A percentile compares a stretch with the other conserved stretches of the same genome.
Evolutionary conservation across 2,113 vertebrate genomes (phyloP).

Genomic region (Odobenus rosmarus): DNA sequence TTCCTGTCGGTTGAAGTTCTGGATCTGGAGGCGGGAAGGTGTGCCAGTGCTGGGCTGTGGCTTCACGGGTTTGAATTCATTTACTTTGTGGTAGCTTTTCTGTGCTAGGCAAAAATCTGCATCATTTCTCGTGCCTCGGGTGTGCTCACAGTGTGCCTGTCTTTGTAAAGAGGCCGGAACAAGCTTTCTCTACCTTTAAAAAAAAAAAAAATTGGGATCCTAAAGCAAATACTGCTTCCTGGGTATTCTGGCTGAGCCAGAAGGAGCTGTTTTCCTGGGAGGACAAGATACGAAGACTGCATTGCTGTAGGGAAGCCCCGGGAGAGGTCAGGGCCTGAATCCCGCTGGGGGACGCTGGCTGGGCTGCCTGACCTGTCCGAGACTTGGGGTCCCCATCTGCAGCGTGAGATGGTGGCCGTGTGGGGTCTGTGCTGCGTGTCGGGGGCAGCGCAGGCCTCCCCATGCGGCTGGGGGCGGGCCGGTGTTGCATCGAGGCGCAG

Average conservation of each 20-base stretch:
- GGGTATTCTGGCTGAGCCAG: neutral
- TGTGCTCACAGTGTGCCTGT: rapidly evolving
- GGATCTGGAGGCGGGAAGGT: neutral
- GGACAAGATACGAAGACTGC: rapidly evolving
- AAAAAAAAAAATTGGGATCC: neutral
- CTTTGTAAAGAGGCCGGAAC: neutral
- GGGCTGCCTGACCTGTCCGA: neutral
- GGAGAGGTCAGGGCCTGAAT: rapidly evolving
- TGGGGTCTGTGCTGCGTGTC: rapidly evolving
- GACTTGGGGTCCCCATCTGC: neutral
- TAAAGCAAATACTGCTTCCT: rapidly evolving
- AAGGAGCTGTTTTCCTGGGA: neutral
- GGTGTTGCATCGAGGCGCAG: neutral
- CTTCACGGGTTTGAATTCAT: rapidly evolving
- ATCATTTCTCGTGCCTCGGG: rapidly evolving
- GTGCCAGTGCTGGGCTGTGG: rapidly evolving
- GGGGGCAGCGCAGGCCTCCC: rapidly evolving
- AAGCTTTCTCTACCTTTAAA: neutral
- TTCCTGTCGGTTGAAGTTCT: neutral
- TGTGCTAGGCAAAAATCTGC: rapidly evolving
- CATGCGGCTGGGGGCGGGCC: neutral
- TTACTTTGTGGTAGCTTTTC: rapidly evolving
- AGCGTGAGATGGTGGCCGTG: rapidly evolving
- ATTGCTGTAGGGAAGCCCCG: rapidly evolving
- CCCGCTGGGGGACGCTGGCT: rapidly evolving